Base-by-base conservation (phyloP, 2,888 invertebrate genomes). In the Phengaris arion region DNA sequence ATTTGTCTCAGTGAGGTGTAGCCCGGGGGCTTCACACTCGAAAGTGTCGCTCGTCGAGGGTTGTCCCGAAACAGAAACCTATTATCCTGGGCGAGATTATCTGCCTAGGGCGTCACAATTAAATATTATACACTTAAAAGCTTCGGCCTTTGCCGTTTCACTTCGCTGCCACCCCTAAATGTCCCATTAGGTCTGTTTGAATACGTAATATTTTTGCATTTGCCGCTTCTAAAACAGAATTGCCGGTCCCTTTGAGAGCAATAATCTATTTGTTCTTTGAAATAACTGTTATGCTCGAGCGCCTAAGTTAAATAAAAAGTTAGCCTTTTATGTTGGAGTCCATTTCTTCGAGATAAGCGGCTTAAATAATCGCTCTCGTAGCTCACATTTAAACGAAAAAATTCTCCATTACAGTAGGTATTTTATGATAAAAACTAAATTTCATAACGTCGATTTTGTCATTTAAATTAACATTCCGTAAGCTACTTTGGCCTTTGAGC, bases 81-180 rank as follows among this genome's bases (percentile, higher is more conserved):
- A 94, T 94, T 94, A 94, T 94, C 94, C 89, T 90, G 89, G 93
- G 94, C 89, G 93, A 93, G 94, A 94, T 94, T 94, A 94, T 94
- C 87, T 94, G 93, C 94, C 94, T 91, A 92, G 93, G 94, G 94
- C 94, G 92, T 93, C 89, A 94, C 94, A 94, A 94, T 94, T 94
- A 93, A 93, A 93, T 93, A 93, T 93, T 93, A 93, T 93, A 93
- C 93, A 93, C 92, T 93, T 93, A 93, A 93, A 93, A 93, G 94
- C 94, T 92, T 92, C 93, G 93, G 91, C 92, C 92, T 93, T 93
- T 93, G 92, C 93, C 91, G 91, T 93, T 93, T 93, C 92, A 92
- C 92, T 91, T 90, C 89, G 89, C 89, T 93, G 92, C 89, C 93
- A 93, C 92, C 93, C 93, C 92, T 93, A 93, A 93, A 93, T 93